Percentiles rank a stretch among this genome's conserved stretches.
Conservation (phyloP, 2,113 vertebrate species). For the Nettapus auritus region DNA sequence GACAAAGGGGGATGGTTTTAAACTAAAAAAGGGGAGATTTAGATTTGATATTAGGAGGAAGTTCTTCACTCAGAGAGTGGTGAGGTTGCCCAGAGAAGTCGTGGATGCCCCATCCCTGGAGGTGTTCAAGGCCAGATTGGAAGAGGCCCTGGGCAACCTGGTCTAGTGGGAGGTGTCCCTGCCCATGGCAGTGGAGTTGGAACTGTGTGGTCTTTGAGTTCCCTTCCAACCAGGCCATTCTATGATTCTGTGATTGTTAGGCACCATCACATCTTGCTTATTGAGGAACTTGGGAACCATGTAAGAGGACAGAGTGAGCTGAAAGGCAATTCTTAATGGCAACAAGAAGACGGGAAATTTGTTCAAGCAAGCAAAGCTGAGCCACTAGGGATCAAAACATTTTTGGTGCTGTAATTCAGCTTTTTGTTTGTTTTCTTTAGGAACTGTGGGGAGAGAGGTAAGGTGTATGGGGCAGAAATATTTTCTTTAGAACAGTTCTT, state of each 20-base stretch:
- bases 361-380: not conserved
- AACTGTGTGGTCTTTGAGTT: too few relatives aligned
- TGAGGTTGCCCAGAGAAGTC: too few relatives aligned
- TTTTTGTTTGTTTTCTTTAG: not conserved
- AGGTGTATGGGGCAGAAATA: not conserved
- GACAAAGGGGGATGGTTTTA: too few relatives aligned
- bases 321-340: not conserved
- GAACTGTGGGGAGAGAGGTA: not conserved
- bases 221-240: too few relatives aligned
- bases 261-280: not conserved
- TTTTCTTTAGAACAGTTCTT: not conserved
- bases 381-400: not conserved
- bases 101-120: too few relatives aligned
- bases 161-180: too few relatives aligned
- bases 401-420: not conserved
- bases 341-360: not conserved
- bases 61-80: too few relatives aligned
- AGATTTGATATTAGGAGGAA: too few relatives aligned
- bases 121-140: too few relatives aligned
- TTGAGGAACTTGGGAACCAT: not conserved
- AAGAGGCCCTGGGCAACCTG: too few relatives aligned
- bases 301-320: not conserved
- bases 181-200: too few relatives aligned
- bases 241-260: not conserved
- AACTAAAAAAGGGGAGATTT: too few relatives aligned